Percentiles rank a stretch among this genome's conserved stretches.
Conservation (phyloP, 2,888 invertebrate genomes). For the Eupelmus urozonus region DNA sequence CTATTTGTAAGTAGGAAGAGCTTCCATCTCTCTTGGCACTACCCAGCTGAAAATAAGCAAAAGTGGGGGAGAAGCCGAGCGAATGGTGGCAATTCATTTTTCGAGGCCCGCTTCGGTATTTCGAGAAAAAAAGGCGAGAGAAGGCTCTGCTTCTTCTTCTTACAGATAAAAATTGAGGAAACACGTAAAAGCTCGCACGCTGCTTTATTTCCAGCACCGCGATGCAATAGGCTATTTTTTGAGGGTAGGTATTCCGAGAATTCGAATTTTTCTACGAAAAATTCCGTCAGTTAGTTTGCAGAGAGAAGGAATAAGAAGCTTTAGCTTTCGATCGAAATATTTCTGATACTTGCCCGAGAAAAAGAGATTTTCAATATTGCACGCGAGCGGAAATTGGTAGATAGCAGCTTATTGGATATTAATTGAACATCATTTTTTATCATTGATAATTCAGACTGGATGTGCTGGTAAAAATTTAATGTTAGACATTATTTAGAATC, state of each 20-base stretch:
- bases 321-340: background rate
- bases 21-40: too few species aligned
- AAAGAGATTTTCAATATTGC: background rate
- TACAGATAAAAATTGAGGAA: constrained; percentile 22
- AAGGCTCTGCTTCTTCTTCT: background rate
- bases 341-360: background rate
- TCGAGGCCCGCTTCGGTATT: background rate
- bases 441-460: background rate
- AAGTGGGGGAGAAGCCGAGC: too few species aligned
- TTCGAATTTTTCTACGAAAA: constrained; percentile 27
- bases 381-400: background rate
- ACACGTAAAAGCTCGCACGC: constrained; percentile 14
- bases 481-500: background rate
- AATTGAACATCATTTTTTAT: background rate
- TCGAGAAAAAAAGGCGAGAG: background rate
- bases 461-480: background rate
- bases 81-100: background rate
- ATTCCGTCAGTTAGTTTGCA: background rate
- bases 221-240: constrained; percentile 21
- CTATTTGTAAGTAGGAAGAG: too few species aligned
- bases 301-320: background rate
- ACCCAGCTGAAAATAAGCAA: too few species aligned
- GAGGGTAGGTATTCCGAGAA: constrained; percentile 21
- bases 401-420: background rate
- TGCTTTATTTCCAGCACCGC: background rate